Evolutionary conservation across 2,888 invertebrate species (phyloP), one percentile per base, ranked within the genome.

Genomic region (Stictocephala bisonia): DNA sequence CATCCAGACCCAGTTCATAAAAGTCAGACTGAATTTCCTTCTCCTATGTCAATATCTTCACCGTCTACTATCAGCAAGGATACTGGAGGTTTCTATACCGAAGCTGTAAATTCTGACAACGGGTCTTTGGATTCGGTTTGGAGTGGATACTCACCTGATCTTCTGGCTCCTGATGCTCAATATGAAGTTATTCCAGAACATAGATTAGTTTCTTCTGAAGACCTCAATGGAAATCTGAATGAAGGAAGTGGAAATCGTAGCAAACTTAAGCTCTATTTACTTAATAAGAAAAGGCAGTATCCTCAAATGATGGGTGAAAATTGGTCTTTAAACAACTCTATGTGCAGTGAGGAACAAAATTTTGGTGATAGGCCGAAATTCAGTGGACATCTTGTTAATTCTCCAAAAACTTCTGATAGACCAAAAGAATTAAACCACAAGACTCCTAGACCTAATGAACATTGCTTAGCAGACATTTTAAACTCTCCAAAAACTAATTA

Each of bases 81-180:
- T 13, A 70, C 31, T 22, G 56, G 58, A 11, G 67, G 56, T 18
- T 72, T 72, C 24, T 76, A 71, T 56, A 69, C 75, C 0, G 76
- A 76, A 71, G 69, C 60, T 1, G 73, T 69, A 2, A 74, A 75
- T 40, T 76, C 76, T 7, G 76, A 76, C 41, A 74, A 76, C 35
- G 76, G 76, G 7, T 76, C 76, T 7, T 72, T 74, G 6, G 75
- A 77, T 64, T 77, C 77, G 13, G 77, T 75, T 1, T 76, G 78
- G 73, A 74, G 74, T 22, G 74, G 77, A 31, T 76, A 75, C 31
- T 78, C 77, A 27, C 77, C 78, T 3, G 77, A 76, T 44, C 77
- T 78, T 40, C 71, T 79, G 18, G 79, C 78, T 6, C 79, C 79
- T n/a, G 79, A 79, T 71, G 78, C 79, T n/a, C 78, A 78, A 41